These are phyloP conservation scores for Oedothorax gibbosus DNA, from an alignment of 1,140 invertebrate genomes.

Conservation along the genomic window DNA sequence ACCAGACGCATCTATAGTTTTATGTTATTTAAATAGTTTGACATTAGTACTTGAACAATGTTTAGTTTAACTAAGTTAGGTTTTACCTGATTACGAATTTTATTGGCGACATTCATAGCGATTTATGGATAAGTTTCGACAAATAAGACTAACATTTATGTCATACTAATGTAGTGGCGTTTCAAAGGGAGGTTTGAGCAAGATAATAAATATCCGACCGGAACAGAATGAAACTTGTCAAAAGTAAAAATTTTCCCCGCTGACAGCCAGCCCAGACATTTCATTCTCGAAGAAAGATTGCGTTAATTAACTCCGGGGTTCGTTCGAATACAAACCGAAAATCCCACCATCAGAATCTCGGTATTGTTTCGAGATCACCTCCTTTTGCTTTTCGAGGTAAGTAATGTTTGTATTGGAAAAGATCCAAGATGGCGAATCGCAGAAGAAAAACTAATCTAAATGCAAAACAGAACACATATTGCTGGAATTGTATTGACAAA, in stretches of 20 bases:
- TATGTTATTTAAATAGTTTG: too few species aligned
- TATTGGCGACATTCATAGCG: too few species aligned
- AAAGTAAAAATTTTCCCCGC: slow-evolving; percentile 52
- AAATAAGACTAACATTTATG: too few species aligned
- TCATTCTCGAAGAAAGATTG: slow-evolving; percentile 54
- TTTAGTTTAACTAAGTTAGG: too few species aligned
- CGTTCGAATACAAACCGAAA: slow-evolving; percentile 40
- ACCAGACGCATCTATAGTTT: too few species aligned
- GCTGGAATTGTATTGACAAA: too few species aligned
- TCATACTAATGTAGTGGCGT: too few species aligned
- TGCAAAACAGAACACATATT: slow-evolving; percentile 39
- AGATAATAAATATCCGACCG: slow-evolving; percentile 50
- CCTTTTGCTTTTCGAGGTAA: neutral
- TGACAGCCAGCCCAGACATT: slow-evolving; percentile 46
- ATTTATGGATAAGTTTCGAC: too few species aligned
- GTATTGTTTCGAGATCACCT: slow-evolving; percentile 39
- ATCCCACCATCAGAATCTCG: slow-evolving; percentile 29
- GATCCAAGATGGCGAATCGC: slow-evolving; percentile 42
- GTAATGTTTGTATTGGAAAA: slow-evolving; percentile 54
- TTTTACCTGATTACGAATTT: too few species aligned
- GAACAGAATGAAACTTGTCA: slow-evolving; percentile 58
- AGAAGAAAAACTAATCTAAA: slow-evolving; percentile 57
- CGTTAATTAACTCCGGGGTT: slow-evolving; percentile 45
- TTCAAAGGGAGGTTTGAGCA: slow-evolving; percentile 27
- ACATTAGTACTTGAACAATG: too few species aligned